A percentile compares a stretch with the other conserved stretches of the same genome.
These are phyloP conservation scores for Oikopleura vanhoeffeni DNA, from an alignment of 23 tunicate genomes.

Conservation along the genomic window DNA sequence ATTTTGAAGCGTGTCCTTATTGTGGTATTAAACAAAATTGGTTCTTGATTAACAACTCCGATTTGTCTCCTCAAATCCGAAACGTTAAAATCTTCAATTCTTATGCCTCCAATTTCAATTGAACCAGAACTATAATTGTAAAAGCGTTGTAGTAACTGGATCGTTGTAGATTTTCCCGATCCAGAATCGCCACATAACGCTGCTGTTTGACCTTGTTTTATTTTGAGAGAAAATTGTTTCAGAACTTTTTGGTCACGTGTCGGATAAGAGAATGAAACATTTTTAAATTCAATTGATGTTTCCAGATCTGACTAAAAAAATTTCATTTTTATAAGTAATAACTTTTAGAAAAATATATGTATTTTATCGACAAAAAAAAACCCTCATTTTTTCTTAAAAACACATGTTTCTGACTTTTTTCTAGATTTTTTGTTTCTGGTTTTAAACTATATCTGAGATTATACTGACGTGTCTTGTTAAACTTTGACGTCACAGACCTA, in stretches of 20 bases:
- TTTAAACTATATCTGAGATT: too few species aligned
- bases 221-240: too few species aligned
- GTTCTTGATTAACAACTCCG: neutral
- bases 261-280: neutral
- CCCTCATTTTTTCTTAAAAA: too few species aligned
- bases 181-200: neutral
- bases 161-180: neutral
- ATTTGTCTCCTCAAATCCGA: neutral
- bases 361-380: too few species aligned
- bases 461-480: too few species aligned
- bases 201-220: neutral
- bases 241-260: neutral
- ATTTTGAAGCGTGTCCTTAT: too few species aligned
- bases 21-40: neutral
- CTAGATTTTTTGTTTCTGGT: too few species aligned
- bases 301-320: too few species aligned
- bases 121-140: neutral
- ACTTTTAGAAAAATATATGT: too few species aligned
- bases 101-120: neutral
- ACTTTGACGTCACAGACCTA: too few species aligned
- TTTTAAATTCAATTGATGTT: neutral
- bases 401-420: too few species aligned
- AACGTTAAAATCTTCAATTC: neutral
- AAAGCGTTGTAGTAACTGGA: slow-evolving; percentile 1
- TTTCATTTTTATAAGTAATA: too few species aligned